These are phyloP conservation scores for Gallinago media DNA, from an alignment of 2,113 vertebrate genomes.

Conservation along the genomic window DNA sequence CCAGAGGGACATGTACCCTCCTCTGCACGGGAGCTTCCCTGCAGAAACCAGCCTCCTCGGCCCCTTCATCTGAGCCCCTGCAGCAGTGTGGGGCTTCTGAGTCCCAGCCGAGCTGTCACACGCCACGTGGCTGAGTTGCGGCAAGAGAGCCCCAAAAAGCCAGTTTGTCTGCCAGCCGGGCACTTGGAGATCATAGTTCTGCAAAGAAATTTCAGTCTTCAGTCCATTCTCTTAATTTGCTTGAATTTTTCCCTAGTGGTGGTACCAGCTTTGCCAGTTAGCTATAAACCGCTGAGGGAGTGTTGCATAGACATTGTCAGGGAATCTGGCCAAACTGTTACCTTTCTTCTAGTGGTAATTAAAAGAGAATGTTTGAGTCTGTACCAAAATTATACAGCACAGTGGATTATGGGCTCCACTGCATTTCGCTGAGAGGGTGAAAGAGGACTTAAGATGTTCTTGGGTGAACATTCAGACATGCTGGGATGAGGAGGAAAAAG, in stretches of 20 bases:
- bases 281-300: background rate
- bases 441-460: background rate
- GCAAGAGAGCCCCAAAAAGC: background rate
- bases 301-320: background rate
- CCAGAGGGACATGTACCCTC: background rate
- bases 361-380: background rate
- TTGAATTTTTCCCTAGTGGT: background rate
- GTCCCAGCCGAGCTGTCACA: background rate
- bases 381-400: background rate
- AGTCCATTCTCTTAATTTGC: background rate
- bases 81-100: background rate
- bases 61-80: background rate
- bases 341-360: background rate
- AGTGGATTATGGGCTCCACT: background rate
- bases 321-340: background rate
- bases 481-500: background rate
- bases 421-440: background rate
- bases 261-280: background rate
- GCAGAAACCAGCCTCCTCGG: background rate
- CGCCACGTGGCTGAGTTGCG: background rate
- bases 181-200: background rate
- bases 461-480: background rate
- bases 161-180: background rate
- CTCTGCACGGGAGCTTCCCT: background rate
- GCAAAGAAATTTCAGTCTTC: background rate